These are phyloP conservation scores for Panulirus ornatus DNA, from an alignment of 1,140 invertebrate species.

Conservation along the genomic window DNA sequence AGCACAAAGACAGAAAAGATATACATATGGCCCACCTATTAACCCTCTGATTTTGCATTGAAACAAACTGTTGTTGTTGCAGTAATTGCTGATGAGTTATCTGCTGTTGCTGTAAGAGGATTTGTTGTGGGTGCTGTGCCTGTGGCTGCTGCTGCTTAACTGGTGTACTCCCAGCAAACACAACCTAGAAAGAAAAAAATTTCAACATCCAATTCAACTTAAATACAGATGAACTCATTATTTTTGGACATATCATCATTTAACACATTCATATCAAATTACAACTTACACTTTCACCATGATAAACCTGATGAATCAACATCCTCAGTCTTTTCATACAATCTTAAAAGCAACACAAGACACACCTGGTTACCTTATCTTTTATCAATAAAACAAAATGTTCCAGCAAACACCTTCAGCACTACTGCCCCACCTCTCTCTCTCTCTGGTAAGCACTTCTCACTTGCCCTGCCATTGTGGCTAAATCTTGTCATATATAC, in stretches of 20 bases:
- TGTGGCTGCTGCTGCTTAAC: constrained; percentile 41
- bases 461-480: too few relatives aligned
- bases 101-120: constrained; percentile 42
- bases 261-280: not conserved
- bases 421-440: too few relatives aligned
- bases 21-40: constrained; percentile 6
- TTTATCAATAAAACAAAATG: too few relatives aligned
- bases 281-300: too few relatives aligned
- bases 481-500: too few relatives aligned
- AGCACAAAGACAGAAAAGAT: not conserved
- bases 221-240: not conserved
- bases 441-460: too few relatives aligned
- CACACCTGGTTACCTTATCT: too few relatives aligned
- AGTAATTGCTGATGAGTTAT: constrained; percentile 38
- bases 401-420: too few relatives aligned
- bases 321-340: not conserved
- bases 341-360: too few relatives aligned
- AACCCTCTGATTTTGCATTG: not conserved
- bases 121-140: constrained; percentile 52
- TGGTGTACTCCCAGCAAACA: constrained; percentile 38
- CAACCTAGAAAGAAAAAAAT: constrained; percentile 20
- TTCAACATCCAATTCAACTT: not conserved
- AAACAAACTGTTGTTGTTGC: constrained; percentile 30
- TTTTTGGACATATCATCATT: not conserved
- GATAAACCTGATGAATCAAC: too few relatives aligned